Percentiles rank a stretch among this genome's conserved stretches.
Conservation (phyloP, 2,888 invertebrate genomes). For the Harpalus rubripes region DNA sequence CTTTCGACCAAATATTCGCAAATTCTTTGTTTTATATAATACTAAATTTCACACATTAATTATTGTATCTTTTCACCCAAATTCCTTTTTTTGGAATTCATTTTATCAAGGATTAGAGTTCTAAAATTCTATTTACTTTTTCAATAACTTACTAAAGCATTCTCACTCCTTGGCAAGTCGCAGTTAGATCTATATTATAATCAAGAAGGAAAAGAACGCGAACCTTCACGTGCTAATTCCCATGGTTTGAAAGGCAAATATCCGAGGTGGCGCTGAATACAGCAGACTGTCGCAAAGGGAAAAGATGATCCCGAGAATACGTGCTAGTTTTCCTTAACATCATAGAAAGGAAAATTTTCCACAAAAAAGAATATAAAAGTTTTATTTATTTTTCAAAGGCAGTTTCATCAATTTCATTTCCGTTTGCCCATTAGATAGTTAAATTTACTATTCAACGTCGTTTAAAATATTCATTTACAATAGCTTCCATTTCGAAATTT, state of each 20-base stretch:
- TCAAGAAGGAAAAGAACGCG: constrained; percentile 39
- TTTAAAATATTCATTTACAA: too few relatives aligned
- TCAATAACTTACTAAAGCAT: constrained; percentile 38
- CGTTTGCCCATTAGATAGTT: too few relatives aligned
- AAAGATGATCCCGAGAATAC: constrained; percentile 28
- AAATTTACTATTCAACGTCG: too few relatives aligned
- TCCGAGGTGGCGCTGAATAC: background rate
- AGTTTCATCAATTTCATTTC: background rate
- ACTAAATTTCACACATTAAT: too few relatives aligned
- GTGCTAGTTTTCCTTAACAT: constrained; percentile 8
- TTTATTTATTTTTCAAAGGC: background rate
- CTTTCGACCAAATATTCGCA: too few relatives aligned
- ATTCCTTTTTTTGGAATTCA: background rate
- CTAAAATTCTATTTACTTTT: constrained; percentile 47
- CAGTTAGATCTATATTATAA: constrained; percentile 33
- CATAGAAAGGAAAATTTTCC: background rate
- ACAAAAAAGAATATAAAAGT: background rate
- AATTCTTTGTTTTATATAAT: too few relatives aligned
- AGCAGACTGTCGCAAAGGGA: constrained; percentile 13
- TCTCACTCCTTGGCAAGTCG: background rate
- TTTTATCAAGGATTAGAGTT: constrained; percentile 50
- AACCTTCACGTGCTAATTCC: constrained; percentile 45
- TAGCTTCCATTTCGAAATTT: too few relatives aligned
- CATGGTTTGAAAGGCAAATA: constrained; percentile 55
- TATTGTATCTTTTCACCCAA: background rate